Evolutionary conservation across 1,140 invertebrate genomes (phyloP).

Genomic region (Halyomorpha halys): DNA sequence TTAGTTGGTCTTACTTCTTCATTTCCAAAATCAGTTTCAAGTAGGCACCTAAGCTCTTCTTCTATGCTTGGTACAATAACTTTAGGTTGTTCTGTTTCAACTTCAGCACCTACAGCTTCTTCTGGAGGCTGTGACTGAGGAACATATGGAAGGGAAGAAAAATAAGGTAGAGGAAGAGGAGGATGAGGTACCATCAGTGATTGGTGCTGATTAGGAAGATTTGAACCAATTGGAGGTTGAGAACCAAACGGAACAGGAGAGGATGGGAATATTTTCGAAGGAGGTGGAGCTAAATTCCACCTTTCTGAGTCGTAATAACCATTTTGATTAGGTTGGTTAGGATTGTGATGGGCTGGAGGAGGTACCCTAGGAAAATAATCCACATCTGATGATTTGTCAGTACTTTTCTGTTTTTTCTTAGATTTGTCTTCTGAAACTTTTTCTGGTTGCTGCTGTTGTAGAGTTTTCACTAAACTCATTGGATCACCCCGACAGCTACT

Average conservation of each 20-base stretch:
- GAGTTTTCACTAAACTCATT: conserved; percentile 57
- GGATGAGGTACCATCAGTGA: conserved; percentile 49
- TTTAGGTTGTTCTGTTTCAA: conserved; percentile 57
- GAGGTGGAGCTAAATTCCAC: conserved; percentile 56
- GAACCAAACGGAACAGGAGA: conserved; percentile 41
- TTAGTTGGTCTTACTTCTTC: conserved; percentile 12
- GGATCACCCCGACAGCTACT: conserved; percentile 59
- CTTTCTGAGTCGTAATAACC: conserved; percentile 62
- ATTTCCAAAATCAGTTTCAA: conserved; percentile 35
- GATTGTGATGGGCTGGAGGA: conserved; percentile 56
- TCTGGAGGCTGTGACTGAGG: conserved; percentile 18
- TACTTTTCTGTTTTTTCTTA: conserved; percentile 29
- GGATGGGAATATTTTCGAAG: conserved; percentile 51
- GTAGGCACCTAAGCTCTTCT: conserved; percentile 67
- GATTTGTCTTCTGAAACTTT: conserved; percentile 23
- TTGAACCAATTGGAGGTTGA: conserved; percentile 43
- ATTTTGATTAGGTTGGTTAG: conserved; percentile 49
- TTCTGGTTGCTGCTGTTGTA: conserved; percentile 26
- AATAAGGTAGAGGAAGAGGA: conserved; percentile 50
- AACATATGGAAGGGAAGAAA: conserved; percentile 44
- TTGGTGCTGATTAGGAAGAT: conserved; percentile 47
- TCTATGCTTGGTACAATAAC: conserved; percentile 76
- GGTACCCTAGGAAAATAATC: conserved; percentile 44
- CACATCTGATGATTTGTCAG: conserved; percentile 21
- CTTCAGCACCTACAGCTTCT: conserved; percentile 5